Evolutionary conservation across 2,113 vertebrate genomes (phyloP).

Genomic region (Stegostoma tigrinum): DNA sequence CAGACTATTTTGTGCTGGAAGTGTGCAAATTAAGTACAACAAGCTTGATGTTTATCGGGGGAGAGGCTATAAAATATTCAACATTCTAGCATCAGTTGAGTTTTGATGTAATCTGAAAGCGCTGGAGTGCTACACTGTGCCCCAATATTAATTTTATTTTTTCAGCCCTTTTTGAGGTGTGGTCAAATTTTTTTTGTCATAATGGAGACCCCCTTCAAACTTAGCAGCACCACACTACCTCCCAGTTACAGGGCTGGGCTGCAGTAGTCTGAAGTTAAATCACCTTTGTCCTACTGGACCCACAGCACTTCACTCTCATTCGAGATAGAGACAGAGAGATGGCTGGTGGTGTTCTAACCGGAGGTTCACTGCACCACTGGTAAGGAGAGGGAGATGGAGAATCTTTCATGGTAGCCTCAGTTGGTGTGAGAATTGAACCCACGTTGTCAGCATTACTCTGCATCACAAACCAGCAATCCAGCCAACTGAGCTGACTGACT

Average conservation of each 20-base stretch:
- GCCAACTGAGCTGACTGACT: too few species aligned
- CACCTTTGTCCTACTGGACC: too few species aligned
- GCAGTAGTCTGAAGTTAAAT: neutral
- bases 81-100: neutral
- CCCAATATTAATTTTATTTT: neutral
- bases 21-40: neutral
- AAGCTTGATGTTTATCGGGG: slow-evolving; percentile 19
- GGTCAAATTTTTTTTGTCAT: neutral
- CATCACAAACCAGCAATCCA: too few species aligned
- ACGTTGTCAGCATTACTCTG: too few species aligned
- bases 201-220: neutral
- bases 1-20: neutral
- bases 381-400: too few species aligned
- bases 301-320: too few species aligned
- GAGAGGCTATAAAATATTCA: neutral
- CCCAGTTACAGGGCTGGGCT: neutral
- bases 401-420: too few species aligned
- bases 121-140: neutral
- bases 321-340: too few species aligned
- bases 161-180: neutral
- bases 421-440: too few species aligned
- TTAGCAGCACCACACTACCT: neutral
- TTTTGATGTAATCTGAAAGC: neutral
- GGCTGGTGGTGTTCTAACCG: too few species aligned
- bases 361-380: too few species aligned